Evolutionary conservation across 1,140 invertebrate species (phyloP), one percentile per base, ranked within the genome.

Genomic region (Euborellia annulipes): DNA sequence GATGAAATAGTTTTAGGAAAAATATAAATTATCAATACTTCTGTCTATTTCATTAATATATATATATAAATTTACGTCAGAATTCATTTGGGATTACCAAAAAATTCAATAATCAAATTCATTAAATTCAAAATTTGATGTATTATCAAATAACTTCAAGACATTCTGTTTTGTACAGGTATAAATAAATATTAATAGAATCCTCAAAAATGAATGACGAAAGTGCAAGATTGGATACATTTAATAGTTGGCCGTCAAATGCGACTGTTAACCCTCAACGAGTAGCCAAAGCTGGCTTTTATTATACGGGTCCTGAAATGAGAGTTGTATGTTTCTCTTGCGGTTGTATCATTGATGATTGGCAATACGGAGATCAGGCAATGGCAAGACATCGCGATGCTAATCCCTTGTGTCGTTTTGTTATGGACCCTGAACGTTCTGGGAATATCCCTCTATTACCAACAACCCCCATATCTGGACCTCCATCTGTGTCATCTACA

Each of bases 221-320:
- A 66, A 70, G 67, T 49, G 77, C 72, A 59, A 72, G 76, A 53
- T 62, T 82, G 36, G 64, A 64, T 56, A 84, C 76, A 23, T 88
- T 83, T 59, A 50, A 48, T 14, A 66, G 68, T 52, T 89, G 85
- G 85, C 83, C 80, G 37, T 49, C 62, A 16, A 72, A 73, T 57
- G 75, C 76, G 17, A 63, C 70, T 22, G 72, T 85, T 1, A 71
- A 72, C 56, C 62, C 75, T 13, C 56, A 63, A 30, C 66, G 74
- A 55, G 71, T 91, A 51, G 84, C 85, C 2, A 76, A 76, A 58
- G 84, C 81, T 36, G 86, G 86, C 9, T 90, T 92, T 65, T 88
- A 75, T 58, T 85, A 79, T 39, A 78, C 74, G 1, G 79, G 79
- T 14, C 61, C 64, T 49, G 73, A 63, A 23, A 61, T 73, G 11